Percentiles rank a stretch among this genome's conserved stretches.
phyloP scores from a whole-genome alignment of 2,113 vertebrate genomes.

The Atlantisia rogersi region DNA sequence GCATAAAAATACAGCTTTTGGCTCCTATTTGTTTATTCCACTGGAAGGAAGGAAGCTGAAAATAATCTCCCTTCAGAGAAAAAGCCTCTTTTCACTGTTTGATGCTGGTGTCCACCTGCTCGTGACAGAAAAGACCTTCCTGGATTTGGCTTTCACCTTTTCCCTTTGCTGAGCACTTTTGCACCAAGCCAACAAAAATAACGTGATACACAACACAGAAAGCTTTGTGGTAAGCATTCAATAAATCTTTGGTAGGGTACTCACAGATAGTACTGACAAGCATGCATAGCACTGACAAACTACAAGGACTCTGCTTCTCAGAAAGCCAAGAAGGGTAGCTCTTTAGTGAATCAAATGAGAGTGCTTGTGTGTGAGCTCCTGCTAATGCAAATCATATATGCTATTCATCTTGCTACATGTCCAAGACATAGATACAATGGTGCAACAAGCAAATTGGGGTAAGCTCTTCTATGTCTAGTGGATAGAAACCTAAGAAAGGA shows the following conservation, averaged over 20 bases:
- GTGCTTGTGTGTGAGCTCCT: neutral
- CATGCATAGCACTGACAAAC: neutral
- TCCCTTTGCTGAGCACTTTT: neutral
- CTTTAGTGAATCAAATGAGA: neutral
- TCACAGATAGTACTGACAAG: neutral
- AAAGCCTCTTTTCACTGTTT: neutral
- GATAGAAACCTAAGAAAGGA: neutral
- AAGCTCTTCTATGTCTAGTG: neutral
- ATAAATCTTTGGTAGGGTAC: neutral
- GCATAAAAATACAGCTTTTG: neutral
- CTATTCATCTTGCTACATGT: neutral
- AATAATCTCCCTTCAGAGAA: neutral
- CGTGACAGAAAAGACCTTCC: neutral
- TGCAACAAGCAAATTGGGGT: fast-evolving
- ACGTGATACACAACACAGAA: neutral
- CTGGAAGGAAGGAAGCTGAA: neutral
- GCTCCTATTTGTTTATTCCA: neutral
- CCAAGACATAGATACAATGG: neutral
- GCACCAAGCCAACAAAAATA: neutral
- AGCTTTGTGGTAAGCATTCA: neutral
- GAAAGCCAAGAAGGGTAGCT: neutral
- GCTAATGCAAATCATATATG: neutral
- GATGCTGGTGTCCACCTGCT: neutral
- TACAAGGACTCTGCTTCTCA: neutral
- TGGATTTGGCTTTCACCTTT: neutral